Evolutionary conservation across 1,140 invertebrate genomes (phyloP), one percentile per base, ranked within the genome.

Genomic region (Hermetia illucens): DNA sequence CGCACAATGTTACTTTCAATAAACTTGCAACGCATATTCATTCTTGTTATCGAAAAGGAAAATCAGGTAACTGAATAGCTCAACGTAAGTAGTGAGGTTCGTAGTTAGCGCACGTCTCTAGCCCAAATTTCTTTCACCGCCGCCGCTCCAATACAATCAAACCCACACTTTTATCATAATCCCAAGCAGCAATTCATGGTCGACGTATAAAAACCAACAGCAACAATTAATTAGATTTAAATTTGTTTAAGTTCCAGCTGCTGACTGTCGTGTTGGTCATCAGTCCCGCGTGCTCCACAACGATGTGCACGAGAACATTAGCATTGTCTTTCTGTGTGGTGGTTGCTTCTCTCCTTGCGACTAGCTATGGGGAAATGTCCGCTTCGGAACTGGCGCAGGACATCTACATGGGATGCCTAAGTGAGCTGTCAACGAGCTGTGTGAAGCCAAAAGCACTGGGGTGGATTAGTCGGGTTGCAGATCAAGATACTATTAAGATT

Each of bases 361-460:
- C 13, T 21, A 21, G 17, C 17, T 12, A 24, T n/a, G 3, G 46
- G 16, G 44, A 48, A 33, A 48, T 49, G 34, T 68, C 72, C 18
- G 75, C 75, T 5, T 62, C 69, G 2, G 70, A 70, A 38, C 51
- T 77, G 47, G 61, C 71, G 9, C 60, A 60, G 37, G 72, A 75
- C 44, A 71, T 77, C 50, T 79, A 77, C 50, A 55, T 67, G 24
- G 64, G 68, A 55, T 79, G 77, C 48, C 49, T 78, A 10, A 69
- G 70, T 47, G 67, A 73, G 45, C 71, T 75, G 47, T 74, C 72
- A 30, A 60, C 72, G 34, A 65, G 66, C 36, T 86, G 82, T 60
- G 75, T 78, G 25, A 79, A 81, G 48, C 82, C 82, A 8, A 82
- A 79, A 57, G 70, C 82, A 12, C 53, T 84, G 41, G 63, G 72